Conservation (phyloP, 2,888 invertebrate genomes). For the Aelia acuminata region DNA sequence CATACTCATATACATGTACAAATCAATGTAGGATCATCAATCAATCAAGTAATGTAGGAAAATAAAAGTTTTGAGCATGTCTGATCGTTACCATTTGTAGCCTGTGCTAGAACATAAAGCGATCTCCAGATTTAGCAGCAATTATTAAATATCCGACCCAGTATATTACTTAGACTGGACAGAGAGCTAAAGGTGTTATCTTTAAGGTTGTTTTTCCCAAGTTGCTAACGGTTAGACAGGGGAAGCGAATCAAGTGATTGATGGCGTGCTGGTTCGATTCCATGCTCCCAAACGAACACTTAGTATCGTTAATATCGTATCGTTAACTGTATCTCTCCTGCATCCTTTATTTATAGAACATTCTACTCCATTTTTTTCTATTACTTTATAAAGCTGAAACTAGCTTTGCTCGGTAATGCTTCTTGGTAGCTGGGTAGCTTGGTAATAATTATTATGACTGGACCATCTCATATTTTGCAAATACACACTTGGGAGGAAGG, state of each 20-base stretch:
- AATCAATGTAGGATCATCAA: too few species aligned
- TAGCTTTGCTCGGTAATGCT: neutral
- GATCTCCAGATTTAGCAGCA: neutral
- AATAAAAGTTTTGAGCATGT: too few species aligned
- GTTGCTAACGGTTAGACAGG: neutral
- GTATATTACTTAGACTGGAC: neutral
- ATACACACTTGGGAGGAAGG: neutral
- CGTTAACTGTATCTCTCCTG: neutral
- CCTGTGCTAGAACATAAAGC: too few species aligned
- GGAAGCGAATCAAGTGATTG: neutral
- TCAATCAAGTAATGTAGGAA: too few species aligned
- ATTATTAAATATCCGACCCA: neutral
- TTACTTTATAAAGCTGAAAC: neutral
- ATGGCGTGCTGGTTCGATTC: slow-evolving; percentile 8
- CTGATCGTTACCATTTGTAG: too few species aligned
- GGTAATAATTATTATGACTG: neutral
- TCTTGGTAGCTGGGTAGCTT: neutral
- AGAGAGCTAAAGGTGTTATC: neutral
- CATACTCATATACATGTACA: too few species aligned
- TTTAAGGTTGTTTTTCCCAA: neutral
- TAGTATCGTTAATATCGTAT: neutral
- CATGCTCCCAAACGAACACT: neutral
- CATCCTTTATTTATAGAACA: neutral
- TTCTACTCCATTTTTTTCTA: neutral
- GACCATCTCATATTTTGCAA: neutral